A percentile compares a stretch with the other conserved stretches of the same genome.
Conservation (phyloP, 1,140 invertebrate species). For the Lepidurus arcticus region DNA sequence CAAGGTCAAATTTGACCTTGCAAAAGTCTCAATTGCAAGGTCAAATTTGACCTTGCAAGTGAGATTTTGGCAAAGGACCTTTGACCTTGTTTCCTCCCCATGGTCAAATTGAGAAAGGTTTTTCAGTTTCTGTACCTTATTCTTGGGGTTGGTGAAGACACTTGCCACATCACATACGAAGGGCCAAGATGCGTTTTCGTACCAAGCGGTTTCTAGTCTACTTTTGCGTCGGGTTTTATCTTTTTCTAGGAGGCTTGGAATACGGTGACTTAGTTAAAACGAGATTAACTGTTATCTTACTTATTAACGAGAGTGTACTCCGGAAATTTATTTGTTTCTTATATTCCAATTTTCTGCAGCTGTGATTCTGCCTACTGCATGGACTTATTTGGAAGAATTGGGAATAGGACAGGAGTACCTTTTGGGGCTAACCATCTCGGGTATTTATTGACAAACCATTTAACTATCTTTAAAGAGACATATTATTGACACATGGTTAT, state of each 20-base stretch:
- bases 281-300: no score
- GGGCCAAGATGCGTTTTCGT: constrained; percentile 23
- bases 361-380: constrained; percentile 39
- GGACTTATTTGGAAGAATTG: constrained; percentile 36
- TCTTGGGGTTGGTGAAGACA: background rate
- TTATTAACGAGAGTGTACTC: no score
- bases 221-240: constrained; percentile 23
- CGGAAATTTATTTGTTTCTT: background rate
- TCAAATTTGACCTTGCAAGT: constrained; percentile 11
- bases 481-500: background rate
- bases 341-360: constrained; percentile 33
- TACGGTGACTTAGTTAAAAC: constrained; percentile 6
- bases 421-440: constrained; percentile 38
- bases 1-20: no score
- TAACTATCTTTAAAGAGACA: no score
- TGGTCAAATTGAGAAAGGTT: constrained; percentile 2
- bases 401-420: constrained; percentile 38
- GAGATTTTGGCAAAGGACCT: background rate
- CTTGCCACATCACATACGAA: background rate
- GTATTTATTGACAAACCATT: background rate
- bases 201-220: constrained; percentile 27
- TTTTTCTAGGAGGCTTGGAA: constrained; percentile 30
- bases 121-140: background rate
- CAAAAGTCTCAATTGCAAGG: no score
- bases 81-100: background rate